A percentile compares a stretch with the other conserved stretches of the same genome.
Evolutionary conservation across 2,113 vertebrate genomes (phyloP).

Genomic region (Gymnarchus niloticus): DNA sequence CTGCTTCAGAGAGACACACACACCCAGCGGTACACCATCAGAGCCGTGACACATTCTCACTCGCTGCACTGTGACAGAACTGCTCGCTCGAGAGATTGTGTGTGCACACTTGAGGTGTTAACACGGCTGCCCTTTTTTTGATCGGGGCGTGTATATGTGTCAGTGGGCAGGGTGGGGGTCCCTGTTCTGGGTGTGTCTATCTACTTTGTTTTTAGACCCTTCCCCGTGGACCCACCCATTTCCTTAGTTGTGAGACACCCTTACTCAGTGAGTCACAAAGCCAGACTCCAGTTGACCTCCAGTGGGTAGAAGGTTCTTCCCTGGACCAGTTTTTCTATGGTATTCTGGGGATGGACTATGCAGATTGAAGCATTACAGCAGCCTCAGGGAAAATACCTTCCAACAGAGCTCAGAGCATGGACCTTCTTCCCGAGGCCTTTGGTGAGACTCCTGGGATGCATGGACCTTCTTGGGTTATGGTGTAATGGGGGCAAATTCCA

Average conservation of each 20-base stretch:
- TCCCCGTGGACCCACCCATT: not conserved
- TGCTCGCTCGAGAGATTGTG: not conserved
- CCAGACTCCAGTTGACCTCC: not conserved
- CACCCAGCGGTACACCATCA: not conserved
- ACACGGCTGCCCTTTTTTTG: not conserved
- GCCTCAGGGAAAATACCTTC: not conserved
- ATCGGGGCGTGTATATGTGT: not conserved
- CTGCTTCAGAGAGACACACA: not conserved
- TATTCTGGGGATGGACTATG: not conserved
- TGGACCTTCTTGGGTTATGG: not conserved
- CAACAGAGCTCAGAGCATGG: too few species aligned
- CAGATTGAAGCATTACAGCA: too few species aligned
- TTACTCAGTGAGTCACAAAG: not conserved
- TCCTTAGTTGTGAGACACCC: not conserved
- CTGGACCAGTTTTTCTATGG: not conserved
- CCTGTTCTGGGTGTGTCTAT: not conserved
- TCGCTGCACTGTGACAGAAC: not conserved
- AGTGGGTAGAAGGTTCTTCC: not conserved
- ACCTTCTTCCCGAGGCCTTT: too few species aligned
- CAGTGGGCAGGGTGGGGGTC: slow-evolving; percentile 11
- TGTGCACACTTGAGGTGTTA: not conserved
- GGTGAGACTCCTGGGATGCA: too few species aligned
- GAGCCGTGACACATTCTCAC: not conserved
- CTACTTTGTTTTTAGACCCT: not conserved
- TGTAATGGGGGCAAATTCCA: too few species aligned